phyloP scores from a whole-genome alignment of 2,797 vertebrate species.

The Poeciliopsis infans region DNA sequence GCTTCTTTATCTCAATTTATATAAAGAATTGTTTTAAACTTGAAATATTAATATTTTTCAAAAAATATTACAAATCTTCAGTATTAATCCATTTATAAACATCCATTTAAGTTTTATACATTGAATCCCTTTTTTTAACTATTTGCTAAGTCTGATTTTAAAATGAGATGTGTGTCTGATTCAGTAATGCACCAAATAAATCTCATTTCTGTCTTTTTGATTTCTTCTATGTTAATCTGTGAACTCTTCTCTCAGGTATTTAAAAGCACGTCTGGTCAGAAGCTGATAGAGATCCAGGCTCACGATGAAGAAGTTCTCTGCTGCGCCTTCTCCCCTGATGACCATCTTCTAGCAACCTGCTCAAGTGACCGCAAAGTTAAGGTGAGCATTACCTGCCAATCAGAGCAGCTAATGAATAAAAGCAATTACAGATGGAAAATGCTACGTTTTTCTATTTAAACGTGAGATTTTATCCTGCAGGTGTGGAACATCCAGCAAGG shows the following conservation, averaged over 20 bases:
- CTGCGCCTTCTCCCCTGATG: slow-evolving; percentile 91
- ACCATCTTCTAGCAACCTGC: slow-evolving; percentile 90
- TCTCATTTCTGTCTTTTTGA: background rate
- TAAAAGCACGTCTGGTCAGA: slow-evolving; percentile 91
- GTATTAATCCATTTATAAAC: background rate
- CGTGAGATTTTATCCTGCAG: slow-evolving; percentile 59
- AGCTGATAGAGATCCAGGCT: slow-evolving; percentile 85
- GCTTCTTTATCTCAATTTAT: background rate
- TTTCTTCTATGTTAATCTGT: background rate
- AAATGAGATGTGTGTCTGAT: background rate
- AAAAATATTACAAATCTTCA: too few relatives aligned
- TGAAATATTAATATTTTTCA: too few relatives aligned
- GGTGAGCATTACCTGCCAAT: slow-evolving; percentile 65
- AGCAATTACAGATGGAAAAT: background rate
- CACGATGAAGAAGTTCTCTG: slow-evolving; percentile 95
- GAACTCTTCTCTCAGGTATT: slow-evolving; percentile 82
- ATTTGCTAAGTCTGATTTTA: background rate
- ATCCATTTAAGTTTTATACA: background rate
- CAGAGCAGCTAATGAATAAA: background rate
- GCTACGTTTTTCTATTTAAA: background rate
- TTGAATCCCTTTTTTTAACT: background rate
- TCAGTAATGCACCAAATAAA: background rate
- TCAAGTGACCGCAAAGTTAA: slow-evolving; percentile 94
- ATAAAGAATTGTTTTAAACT: too few relatives aligned
- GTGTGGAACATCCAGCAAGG: slow-evolving; percentile 89